Conservation (phyloP, 2,888 invertebrate species). For the Chirona hameri region DNA sequence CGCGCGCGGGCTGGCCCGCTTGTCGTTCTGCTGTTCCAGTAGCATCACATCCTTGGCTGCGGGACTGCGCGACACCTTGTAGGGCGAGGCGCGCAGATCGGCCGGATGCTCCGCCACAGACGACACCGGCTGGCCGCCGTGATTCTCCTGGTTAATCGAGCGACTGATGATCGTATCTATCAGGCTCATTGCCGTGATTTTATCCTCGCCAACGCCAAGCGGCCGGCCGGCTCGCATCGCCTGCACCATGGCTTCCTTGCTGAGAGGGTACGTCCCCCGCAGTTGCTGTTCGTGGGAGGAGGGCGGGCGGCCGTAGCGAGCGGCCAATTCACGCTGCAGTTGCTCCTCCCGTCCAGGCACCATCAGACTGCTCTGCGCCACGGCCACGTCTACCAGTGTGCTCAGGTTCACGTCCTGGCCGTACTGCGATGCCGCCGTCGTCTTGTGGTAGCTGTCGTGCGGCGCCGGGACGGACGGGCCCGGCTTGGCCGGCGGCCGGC, state of each 20-base stretch:
- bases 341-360: slow-evolving; percentile 27
- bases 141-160: slow-evolving; percentile 35
- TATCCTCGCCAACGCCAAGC: neutral
- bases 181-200: slow-evolving; percentile 36
- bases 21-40: neutral
- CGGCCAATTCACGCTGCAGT: slow-evolving; percentile 10
- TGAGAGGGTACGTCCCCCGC: slow-evolving; percentile 33
- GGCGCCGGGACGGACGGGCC: slow-evolving; percentile 36
- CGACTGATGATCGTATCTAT: slow-evolving; percentile 38
- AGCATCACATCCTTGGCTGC: neutral
- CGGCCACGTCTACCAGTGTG: slow-evolving; percentile 37
- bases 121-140: slow-evolving; percentile 3
- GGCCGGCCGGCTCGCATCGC: slow-evolving; percentile 30
- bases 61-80: neutral
- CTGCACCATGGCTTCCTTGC: slow-evolving; percentile 31
- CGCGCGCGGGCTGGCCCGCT: neutral
- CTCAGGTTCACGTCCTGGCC: slow-evolving; percentile 35
- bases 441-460: slow-evolving; percentile 36
- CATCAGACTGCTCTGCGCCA: slow-evolving; percentile 33
- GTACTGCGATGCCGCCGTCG: slow-evolving; percentile 29
- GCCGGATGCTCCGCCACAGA: neutral
- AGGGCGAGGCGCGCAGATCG: neutral
- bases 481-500: slow-evolving; percentile 35
- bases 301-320: slow-evolving; percentile 30
- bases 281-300: slow-evolving; percentile 35